Evolutionary conservation across 2,797 vertebrate genomes (phyloP), one percentile per base, ranked within the genome.

Genomic region (Xerus rutilus): DNA sequence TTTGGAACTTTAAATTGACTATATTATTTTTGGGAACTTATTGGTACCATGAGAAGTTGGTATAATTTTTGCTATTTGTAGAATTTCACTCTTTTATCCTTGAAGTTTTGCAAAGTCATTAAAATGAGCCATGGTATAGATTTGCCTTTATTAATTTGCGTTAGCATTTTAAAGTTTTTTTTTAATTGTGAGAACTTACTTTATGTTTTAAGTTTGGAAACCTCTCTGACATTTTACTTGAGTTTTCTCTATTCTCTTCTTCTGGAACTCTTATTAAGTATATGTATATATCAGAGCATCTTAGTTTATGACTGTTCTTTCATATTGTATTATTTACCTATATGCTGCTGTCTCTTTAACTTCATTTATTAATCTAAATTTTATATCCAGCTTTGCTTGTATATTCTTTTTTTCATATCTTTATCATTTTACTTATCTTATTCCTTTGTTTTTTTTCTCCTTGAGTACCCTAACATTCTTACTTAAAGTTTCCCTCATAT

Each of bases 161-260:
- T 21, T 93, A 47, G 43, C 43, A 39, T 67, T 73, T 59, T 88
- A 32, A 43, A 84, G 14, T 39, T 21, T 62, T 83, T 30, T 59
- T 83, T 94, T 35, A 77, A 72, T 49, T 59, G 6, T 64, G 82
- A 90, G 5, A 1, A 45, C 4, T 70, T 67, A 45, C 79, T 78
- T 59, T 93, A 17, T 45, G 35, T 57, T 87, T 84, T 69, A 84
- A 52, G 43, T 90, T 3, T 39, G 20, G 20, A 97, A 90, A 64
- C 14, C 52, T 39, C 39, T 84, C 23, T 35, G 47, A 32, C 49
- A 52, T 62, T 83, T 76, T 23, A 65, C 21, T 76, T 89, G 1
- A 39, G 20, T 85, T 94, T 59, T 21, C 17, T 93, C 25, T 35
- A 35, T 67, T 72, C 25, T 69, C 11, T 74, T 57, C 43, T 67